Conservation (phyloP, 2,888 invertebrate species). For the Eupithecia exiguata region DNA sequence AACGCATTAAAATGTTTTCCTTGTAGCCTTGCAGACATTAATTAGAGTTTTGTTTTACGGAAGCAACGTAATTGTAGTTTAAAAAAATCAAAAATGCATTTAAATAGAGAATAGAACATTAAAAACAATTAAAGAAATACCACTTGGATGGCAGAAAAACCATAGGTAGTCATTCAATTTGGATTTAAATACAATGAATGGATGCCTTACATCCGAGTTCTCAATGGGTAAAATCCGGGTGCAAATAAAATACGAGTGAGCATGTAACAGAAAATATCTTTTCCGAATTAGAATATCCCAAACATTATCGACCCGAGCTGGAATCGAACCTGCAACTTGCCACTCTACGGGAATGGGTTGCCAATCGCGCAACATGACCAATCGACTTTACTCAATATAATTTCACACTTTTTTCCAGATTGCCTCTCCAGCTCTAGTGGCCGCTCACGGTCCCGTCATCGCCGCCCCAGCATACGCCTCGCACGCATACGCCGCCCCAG, state of each 20-base stretch:
- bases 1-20: slow-evolving; percentile 50
- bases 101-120: neutral
- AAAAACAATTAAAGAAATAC: neutral
- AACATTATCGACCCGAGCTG: too few species aligned
- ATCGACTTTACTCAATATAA: too few species aligned
- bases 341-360: neutral
- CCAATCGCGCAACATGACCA: neutral
- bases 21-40: slow-evolving; percentile 10
- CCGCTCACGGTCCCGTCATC: slow-evolving; percentile 61
- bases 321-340: too few species aligned
- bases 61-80: neutral
- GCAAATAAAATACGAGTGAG: too few species aligned
- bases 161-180: neutral
- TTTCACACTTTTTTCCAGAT: slow-evolving; percentile 55
- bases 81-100: neutral
- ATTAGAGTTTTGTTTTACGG: slow-evolving; percentile 9
- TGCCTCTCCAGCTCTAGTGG: slow-evolving; percentile 68
- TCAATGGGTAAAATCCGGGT: too few species aligned
- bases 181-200: neutral
- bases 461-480: slow-evolving; percentile 56
- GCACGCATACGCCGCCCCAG: slow-evolving; percentile 54
- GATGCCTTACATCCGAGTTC: neutral
- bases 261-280: too few species aligned
- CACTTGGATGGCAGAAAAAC: neutral
- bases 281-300: too few species aligned